Conservation (phyloP, 2,888 invertebrate genomes). For the Eumerus sabulonum region DNA sequence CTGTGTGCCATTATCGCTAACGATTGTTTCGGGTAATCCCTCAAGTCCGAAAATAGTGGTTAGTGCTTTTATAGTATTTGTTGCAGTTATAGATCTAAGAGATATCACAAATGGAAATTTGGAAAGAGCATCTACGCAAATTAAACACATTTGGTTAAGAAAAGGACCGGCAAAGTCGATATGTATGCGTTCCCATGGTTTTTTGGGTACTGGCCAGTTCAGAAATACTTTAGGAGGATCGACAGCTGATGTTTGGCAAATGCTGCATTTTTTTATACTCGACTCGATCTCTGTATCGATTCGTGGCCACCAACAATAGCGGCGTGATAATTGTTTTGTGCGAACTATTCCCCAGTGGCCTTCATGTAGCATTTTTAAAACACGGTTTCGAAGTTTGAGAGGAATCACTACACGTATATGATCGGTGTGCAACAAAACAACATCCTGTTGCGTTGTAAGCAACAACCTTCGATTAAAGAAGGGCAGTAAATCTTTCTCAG, state of each 20-base stretch:
- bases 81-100: too few species aligned
- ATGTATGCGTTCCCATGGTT: constrained; percentile 75
- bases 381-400: neutral
- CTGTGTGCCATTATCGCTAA: too few species aligned
- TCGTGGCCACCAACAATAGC: constrained; percentile 30
- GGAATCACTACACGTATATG: constrained; percentile 15
- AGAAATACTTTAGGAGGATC: constrained; percentile 17
- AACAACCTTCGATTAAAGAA: constrained; percentile 26
- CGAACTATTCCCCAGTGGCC: constrained; percentile 26
- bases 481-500: constrained; percentile 10
- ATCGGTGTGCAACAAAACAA: constrained; percentile 3
- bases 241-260: constrained; percentile 3
- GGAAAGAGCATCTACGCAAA: too few species aligned
- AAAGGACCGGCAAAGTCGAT: constrained; percentile 78
- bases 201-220: constrained; percentile 68
- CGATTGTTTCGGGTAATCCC: too few species aligned
- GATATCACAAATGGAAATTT: too few species aligned
- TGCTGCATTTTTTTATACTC: neutral
- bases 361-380: constrained; percentile 9
- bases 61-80: too few species aligned
- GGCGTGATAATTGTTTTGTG: constrained; percentile 20
- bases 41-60: too few species aligned
- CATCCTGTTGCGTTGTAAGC: constrained; percentile 8
- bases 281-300: constrained; percentile 13
- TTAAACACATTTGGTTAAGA: too few species aligned